These are phyloP conservation scores for Ailurus styani DNA, from an alignment of 2,113 vertebrate genomes.

Conservation along the genomic window DNA sequence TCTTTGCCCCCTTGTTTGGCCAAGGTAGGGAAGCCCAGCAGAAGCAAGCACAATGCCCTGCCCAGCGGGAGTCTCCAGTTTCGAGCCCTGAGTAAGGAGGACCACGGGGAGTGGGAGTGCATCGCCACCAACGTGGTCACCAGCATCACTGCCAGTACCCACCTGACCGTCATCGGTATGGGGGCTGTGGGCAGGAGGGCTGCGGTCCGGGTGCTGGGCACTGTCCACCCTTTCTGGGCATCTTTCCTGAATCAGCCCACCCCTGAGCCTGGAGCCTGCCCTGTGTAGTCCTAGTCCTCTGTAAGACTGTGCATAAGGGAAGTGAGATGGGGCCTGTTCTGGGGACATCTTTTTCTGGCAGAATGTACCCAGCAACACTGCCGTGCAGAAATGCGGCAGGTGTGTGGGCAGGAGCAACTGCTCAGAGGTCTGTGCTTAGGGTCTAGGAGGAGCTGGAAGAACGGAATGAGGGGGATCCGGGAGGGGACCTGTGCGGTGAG, in stretches of 20 bases:
- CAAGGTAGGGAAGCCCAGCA: constrained; percentile 98
- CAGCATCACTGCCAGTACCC: constrained; percentile 99
- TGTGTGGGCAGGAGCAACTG: neutral
- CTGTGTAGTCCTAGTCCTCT: neutral
- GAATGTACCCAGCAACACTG: neutral
- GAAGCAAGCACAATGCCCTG: constrained; percentile 97
- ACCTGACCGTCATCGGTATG: constrained; percentile 94
- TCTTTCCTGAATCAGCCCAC: neutral
- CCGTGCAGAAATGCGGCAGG: neutral
- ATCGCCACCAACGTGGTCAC: constrained; percentile 98
- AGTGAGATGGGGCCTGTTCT: accelerated
- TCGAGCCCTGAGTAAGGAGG: constrained; percentile 96
- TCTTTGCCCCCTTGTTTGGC: constrained; percentile 72
- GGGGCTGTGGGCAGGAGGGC: neutral
- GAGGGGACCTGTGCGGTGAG: neutral
- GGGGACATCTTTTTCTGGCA: neutral
- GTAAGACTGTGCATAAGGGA: neutral
- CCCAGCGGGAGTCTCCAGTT: constrained; percentile 97
- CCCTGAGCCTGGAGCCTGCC: neutral
- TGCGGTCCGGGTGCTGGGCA: neutral
- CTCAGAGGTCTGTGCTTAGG: neutral
- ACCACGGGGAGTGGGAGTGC: constrained; percentile 99
- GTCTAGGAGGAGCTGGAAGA: neutral
- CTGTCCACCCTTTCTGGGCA: accelerated
- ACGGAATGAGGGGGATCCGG: neutral